Percentiles rank a stretch among this genome's conserved stretches.
These are phyloP conservation scores for Ophraella communa DNA, from an alignment of 2,888 invertebrate genomes.

Conservation along the genomic window DNA sequence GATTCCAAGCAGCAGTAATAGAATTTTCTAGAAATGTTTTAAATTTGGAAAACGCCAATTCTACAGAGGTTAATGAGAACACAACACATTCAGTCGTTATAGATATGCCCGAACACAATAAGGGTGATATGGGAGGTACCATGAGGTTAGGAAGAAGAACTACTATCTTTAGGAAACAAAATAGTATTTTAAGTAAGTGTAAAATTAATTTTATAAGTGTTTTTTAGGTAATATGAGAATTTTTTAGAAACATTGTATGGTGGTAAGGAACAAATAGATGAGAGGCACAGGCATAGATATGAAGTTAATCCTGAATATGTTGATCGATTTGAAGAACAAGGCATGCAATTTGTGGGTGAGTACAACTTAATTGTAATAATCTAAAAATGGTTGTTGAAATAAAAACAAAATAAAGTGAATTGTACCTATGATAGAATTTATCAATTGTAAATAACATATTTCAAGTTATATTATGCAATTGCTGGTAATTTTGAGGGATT, in stretches of 20 bases:
- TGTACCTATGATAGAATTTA: too few species aligned
- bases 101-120: slow-evolving; percentile 98
- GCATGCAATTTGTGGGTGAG: slow-evolving; percentile 86
- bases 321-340: slow-evolving; percentile 75
- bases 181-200: slow-evolving; percentile 68
- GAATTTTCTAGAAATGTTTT: slow-evolving; percentile 92
- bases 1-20: slow-evolving; percentile 94
- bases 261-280: slow-evolving; percentile 80
- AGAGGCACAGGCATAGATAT: slow-evolving; percentile 95
- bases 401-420: too few species aligned
- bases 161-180: slow-evolving; percentile 75
- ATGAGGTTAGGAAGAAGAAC: slow-evolving; percentile 96
- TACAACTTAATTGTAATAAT: not conserved
- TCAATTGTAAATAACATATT: too few species aligned
- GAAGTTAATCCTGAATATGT: slow-evolving; percentile 95
- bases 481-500: too few species aligned
- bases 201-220: not conserved
- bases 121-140: slow-evolving; percentile 89
- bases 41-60: slow-evolving; percentile 78
- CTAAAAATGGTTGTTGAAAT: too few species aligned
- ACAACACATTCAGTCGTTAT: slow-evolving; percentile 84
- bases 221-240: not conserved
- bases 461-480: too few species aligned
- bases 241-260: slow-evolving; percentile 77
- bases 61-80: slow-evolving; percentile 70